Evolutionary conservation across 2,797 vertebrate species (phyloP).

Genomic region (Coreius guichenoti): DNA sequence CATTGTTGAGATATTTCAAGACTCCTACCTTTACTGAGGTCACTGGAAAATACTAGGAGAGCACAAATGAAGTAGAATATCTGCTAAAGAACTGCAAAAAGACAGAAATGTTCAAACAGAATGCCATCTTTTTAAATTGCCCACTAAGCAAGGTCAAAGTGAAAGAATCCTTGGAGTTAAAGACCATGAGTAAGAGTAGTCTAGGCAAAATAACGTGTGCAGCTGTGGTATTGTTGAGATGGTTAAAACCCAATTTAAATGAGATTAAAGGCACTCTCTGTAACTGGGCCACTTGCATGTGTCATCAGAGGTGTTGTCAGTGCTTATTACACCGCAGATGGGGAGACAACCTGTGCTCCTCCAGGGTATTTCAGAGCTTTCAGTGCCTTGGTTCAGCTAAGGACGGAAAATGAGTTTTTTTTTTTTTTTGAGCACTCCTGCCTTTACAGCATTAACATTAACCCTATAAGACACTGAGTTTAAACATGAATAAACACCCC

Average conservation of each 20-base stretch:
- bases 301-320: constrained; percentile 45
- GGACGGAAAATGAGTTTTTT: constrained; percentile 18
- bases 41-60: constrained; percentile 25
- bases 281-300: constrained; percentile 50
- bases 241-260: constrained; percentile 40
- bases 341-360: constrained; percentile 40
- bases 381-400: constrained; percentile 15
- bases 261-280: constrained; percentile 35
- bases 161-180: neutral
- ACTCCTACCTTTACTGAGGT: constrained; percentile 55
- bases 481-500: neutral
- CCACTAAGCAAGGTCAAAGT: neutral
- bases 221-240: neutral
- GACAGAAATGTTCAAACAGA: neutral
- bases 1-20: constrained; percentile 60
- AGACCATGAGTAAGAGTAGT: neutral
- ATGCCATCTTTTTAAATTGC: neutral
- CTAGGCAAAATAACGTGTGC: neutral
- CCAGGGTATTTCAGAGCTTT: constrained; percentile 44
- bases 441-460: constrained; percentile 2
- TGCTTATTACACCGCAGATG: constrained; percentile 46
- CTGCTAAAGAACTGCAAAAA: neutral
- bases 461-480: neutral
- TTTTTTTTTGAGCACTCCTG: neutral
- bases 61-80: constrained; percentile 1